phyloP scores from a whole-genome alignment of 2,113 vertebrate species.

The Muscicapa adusta region DNA sequence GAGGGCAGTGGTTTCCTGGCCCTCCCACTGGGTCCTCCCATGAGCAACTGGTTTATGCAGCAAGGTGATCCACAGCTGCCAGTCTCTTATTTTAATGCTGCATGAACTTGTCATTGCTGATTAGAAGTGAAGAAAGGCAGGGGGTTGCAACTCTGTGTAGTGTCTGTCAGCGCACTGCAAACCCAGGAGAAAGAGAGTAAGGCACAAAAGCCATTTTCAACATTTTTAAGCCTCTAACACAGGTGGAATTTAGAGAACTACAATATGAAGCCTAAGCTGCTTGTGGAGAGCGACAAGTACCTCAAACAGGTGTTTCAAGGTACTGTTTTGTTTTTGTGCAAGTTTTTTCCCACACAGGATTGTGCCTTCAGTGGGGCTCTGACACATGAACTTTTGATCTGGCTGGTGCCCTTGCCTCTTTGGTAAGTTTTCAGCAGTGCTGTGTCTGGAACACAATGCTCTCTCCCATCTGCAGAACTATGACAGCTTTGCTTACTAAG shows the following conservation, averaged over 20 bases:
- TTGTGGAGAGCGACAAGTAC: neutral
- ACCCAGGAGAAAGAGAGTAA: neutral
- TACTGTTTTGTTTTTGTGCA: neutral
- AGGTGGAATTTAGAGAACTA: neutral
- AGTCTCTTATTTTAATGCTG: constrained; percentile 4
- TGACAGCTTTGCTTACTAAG: neutral
- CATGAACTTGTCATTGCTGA: neutral
- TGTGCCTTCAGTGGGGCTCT: neutral
- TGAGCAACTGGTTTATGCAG: neutral
- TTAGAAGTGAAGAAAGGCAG: neutral
- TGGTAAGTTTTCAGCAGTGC: constrained; percentile 5
- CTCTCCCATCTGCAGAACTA: neutral
- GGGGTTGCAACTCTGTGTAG: neutral
- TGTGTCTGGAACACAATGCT: neutral
- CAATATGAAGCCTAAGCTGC: neutral
- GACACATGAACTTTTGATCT: neutral
- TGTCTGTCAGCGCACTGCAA: neutral
- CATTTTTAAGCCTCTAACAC: neutral
- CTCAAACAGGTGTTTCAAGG: neutral
- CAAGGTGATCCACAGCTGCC: constrained; percentile 28
- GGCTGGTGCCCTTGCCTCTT: neutral
- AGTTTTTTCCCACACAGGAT: neutral
- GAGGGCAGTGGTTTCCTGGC: neutral
- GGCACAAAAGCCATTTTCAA: neutral
- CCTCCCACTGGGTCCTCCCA: constrained; percentile 40